Conservation (phyloP, 2,113 vertebrate genomes). For the Pyxicephalus adspersus region DNA sequence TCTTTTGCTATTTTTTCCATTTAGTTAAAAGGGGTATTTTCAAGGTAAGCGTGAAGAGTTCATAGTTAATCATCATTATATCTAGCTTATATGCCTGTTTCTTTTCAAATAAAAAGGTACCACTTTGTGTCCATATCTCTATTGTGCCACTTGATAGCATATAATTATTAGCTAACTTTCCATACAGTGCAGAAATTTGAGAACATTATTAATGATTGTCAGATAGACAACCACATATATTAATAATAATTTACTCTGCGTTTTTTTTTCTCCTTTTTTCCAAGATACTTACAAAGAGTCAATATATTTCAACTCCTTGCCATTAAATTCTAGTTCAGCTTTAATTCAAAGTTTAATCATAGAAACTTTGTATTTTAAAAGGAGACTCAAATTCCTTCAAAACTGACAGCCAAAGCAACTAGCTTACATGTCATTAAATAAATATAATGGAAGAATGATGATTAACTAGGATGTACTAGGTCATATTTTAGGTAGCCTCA, state of each 20-base stretch:
- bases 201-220: conserved; percentile 75
- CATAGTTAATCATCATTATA: conserved; percentile 84
- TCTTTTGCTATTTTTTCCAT: conserved; percentile 64
- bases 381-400: conserved; percentile 67
- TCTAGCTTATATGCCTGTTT: conserved; percentile 80
- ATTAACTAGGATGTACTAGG: conserved; percentile 85
- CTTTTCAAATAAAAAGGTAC: conserved; percentile 76
- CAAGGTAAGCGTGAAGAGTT: conserved; percentile 76
- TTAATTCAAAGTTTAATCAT: conserved; percentile 25
- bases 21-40: conserved; percentile 72
- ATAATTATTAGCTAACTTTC: conserved; percentile 68
- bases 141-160: conserved; percentile 69
- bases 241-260: conserved; percentile 69
- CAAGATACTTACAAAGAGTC: conserved; percentile 66
- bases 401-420: conserved; percentile 70
- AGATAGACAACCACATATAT: conserved; percentile 74
- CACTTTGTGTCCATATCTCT: conserved; percentile 73
- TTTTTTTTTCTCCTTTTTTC: conserved; percentile 56
- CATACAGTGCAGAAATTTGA: conserved; percentile 64
- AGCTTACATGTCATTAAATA: conserved; percentile 70
- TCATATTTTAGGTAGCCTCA: conserved; percentile 81
- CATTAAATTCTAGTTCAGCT: conserved; percentile 27
- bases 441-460: conserved; percentile 83
- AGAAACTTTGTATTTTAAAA: background rate
- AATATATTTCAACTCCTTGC: conserved; percentile 67